Conservation (phyloP, 2,113 vertebrate genomes). For the Takifugu bimaculatus region DNA sequence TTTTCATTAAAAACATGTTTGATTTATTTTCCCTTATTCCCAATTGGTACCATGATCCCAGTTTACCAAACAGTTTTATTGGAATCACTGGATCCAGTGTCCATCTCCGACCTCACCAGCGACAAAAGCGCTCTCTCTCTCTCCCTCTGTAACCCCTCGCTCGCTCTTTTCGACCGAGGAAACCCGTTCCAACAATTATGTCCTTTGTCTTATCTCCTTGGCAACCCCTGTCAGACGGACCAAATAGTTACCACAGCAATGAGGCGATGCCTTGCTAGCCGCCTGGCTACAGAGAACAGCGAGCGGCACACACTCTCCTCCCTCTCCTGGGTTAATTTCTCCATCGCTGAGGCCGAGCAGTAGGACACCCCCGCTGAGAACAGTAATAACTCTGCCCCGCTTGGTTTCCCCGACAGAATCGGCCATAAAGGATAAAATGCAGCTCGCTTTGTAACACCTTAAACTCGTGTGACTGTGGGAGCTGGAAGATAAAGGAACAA, state of each 20-base stretch:
- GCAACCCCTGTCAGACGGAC: constrained; percentile 69
- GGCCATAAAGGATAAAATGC: constrained; percentile 50
- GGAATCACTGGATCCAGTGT: constrained; percentile 70
- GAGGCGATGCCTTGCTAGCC: constrained; percentile 74
- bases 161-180: constrained; percentile 66
- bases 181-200: constrained; percentile 69
- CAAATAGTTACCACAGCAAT: constrained; percentile 72
- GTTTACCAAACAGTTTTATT: constrained; percentile 53
- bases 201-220: constrained; percentile 76
- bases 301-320: constrained; percentile 38
- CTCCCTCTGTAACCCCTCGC: constrained; percentile 43
- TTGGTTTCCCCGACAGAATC: constrained; percentile 57
- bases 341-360: constrained; percentile 52
- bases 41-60: constrained; percentile 31
- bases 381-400: constrained; percentile 44
- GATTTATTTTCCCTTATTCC: constrained; percentile 6
- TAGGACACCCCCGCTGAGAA: constrained; percentile 56
- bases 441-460: constrained; percentile 33
- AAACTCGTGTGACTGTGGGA: constrained; percentile 18
- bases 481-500: constrained; percentile 33
- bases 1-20: constrained; percentile 1
- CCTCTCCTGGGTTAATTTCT: constrained; percentile 40
- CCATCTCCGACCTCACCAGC: constrained; percentile 70
- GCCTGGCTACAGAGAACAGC: constrained; percentile 58
- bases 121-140: constrained; percentile 67